phyloP scores from a whole-genome alignment of 2,797 vertebrate genomes.

The Choloepus didactylus region DNA sequence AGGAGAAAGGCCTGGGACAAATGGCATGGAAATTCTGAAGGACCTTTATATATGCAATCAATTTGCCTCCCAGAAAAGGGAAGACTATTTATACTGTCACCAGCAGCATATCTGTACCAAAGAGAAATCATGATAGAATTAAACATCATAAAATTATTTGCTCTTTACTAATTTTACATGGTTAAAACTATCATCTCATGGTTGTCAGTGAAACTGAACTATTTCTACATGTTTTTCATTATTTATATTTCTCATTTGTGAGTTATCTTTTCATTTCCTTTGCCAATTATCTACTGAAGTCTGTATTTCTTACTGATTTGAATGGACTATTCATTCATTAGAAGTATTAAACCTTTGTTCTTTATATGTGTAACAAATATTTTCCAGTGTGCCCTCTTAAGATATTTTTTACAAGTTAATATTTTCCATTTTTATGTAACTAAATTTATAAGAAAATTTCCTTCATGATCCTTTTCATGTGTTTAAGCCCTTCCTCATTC shows the following conservation, averaged over 20 bases:
- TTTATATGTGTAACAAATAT: not conserved
- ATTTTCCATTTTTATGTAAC: not conserved
- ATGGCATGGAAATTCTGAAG: not conserved
- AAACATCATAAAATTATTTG: not conserved
- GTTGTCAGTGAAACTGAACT: not conserved
- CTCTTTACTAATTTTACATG: not conserved
- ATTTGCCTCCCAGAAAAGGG: not conserved
- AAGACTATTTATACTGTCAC: not conserved
- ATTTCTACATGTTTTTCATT: not conserved
- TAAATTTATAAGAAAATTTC: not conserved
- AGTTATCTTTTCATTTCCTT: not conserved
- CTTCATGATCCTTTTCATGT: not conserved
- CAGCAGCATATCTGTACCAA: not conserved
- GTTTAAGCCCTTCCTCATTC: conserved; percentile 6
- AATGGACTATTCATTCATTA: not conserved
- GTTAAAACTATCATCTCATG: not conserved
- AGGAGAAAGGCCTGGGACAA: not conserved
- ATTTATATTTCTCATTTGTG: not conserved
- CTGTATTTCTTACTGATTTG: not conserved
- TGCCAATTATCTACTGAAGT: not conserved
- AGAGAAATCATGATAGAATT: not conserved
- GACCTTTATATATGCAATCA: not conserved
- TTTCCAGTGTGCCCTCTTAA: not conserved
- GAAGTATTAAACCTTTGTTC: not conserved
- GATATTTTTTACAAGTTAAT: not conserved